Conservation (phyloP, 1,140 invertebrate species). For the Papilio aristodemus region DNA sequence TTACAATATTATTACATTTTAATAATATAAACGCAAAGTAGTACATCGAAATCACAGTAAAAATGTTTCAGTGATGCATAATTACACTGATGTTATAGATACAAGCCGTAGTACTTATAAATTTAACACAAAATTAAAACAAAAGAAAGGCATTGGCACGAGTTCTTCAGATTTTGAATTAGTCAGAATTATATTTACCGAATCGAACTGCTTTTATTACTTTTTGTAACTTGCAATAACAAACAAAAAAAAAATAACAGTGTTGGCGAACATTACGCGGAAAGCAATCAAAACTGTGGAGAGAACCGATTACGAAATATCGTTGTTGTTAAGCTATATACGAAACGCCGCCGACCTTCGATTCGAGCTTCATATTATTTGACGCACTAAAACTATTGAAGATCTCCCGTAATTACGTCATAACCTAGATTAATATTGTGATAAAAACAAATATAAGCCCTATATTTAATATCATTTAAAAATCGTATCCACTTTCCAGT, state of each 20-base stretch:
- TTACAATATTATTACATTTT: constrained; percentile 9
- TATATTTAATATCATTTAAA: no score
- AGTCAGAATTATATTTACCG: no score
- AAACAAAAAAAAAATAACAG: constrained; percentile 34
- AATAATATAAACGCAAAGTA: background rate
- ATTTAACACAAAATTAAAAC: no score
- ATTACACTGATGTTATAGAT: no score
- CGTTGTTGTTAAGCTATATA: constrained; percentile 47
- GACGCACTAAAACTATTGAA: constrained; percentile 60
- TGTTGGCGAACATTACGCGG: constrained; percentile 47
- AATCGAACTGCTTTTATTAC: background rate
- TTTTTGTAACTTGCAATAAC: background rate
- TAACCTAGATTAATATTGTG: constrained; percentile 32
- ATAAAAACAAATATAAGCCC: background rate
- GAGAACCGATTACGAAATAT: constrained; percentile 59
- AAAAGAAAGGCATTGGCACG: no score
- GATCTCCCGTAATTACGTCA: constrained; percentile 46
- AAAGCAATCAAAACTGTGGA: constrained; percentile 66
- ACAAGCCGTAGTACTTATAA: no score
- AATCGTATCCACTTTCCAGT: no score
- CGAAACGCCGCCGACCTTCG: constrained; percentile 49
- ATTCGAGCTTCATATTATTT: constrained; percentile 54
- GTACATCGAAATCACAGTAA: background rate
- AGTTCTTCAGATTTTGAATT: no score
- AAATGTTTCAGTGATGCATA: background rate